These are phyloP conservation scores for Mastigias papua DNA, from an alignment of 30 jellyfish, hydroid and myxozoan genomes.

Conservation along the genomic window DNA sequence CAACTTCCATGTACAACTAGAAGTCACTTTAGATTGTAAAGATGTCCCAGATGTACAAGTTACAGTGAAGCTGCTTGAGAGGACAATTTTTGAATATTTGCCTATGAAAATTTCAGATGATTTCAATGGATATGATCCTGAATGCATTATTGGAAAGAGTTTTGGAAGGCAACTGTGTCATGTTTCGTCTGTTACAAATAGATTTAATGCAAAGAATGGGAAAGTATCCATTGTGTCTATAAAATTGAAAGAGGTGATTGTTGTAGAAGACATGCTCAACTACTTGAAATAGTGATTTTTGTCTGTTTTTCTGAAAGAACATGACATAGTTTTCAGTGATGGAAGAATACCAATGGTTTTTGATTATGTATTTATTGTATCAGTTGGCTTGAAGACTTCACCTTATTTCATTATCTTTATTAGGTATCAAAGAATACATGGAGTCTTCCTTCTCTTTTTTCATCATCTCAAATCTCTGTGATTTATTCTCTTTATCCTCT, in stretches of 20 bases:
- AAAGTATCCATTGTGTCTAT: background rate
- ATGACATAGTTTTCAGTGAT: background rate
- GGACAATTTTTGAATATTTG: slow-evolving; percentile 45
- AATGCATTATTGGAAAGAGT: slow-evolving; percentile 49
- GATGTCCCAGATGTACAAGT: background rate
- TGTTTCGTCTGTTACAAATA: background rate
- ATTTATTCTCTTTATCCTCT: too few relatives aligned
- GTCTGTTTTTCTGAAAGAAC: background rate
- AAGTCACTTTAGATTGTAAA: background rate
- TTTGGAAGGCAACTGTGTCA: slow-evolving; percentile 50
- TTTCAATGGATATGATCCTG: slow-evolving; percentile 55
- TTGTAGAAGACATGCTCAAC: background rate
- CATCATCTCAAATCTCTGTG: too few relatives aligned
- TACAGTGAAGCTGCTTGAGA: slow-evolving; percentile 47
- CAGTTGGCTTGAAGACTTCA: too few relatives aligned
- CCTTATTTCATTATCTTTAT: too few relatives aligned
- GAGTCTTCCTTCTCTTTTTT: too few relatives aligned
- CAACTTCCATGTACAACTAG: slow-evolving; percentile 47
- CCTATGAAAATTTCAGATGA: slow-evolving; percentile 58
- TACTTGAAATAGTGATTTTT: background rate
- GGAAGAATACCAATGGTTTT: too few relatives aligned
- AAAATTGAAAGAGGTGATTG: background rate
- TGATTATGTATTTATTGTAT: too few relatives aligned
- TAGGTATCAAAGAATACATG: too few relatives aligned
- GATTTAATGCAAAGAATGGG: background rate